phyloP scores from a whole-genome alignment of 1,140 invertebrate species.

The Pseudoatta argentina region DNA sequence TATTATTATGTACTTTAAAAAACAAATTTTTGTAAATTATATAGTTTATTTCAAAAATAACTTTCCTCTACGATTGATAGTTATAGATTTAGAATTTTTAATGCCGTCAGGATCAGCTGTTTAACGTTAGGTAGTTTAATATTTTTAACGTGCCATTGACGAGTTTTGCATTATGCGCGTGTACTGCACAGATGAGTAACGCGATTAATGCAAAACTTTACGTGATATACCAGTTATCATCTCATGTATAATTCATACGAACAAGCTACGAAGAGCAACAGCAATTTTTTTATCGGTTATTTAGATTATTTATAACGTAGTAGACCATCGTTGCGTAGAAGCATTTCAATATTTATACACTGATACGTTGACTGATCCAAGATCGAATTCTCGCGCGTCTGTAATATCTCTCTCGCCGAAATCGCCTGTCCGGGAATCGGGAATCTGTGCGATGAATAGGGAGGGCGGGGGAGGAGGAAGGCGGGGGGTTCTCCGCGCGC shows the following conservation, averaged over 20 bases:
- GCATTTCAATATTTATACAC: background rate
- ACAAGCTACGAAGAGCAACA: background rate
- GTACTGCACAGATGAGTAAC: too few species aligned
- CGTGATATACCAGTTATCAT: constrained; percentile 20
- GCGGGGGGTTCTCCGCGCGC: background rate
- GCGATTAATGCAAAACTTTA: too few species aligned
- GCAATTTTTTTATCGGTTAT: constrained; percentile 23
- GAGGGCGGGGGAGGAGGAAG: background rate
- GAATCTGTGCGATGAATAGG: constrained; percentile 23
- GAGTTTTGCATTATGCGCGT: too few species aligned
- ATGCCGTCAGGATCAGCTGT: background rate
- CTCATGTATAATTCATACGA: constrained; percentile 36
- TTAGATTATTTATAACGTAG: background rate
- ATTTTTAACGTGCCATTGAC: background rate
- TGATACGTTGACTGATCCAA: background rate
- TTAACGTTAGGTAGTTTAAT: background rate
- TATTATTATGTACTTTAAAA: background rate
- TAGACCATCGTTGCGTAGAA: background rate
- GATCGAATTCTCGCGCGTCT: background rate
- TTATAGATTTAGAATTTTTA: background rate
- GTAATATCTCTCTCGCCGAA: background rate
- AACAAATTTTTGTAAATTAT: background rate
- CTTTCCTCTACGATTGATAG: background rate
- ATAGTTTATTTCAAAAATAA: background rate
- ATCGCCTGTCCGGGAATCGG: background rate